phyloP scores from a whole-genome alignment of 2,113 vertebrate genomes.

The Eulacestoma nigropectus region DNA sequence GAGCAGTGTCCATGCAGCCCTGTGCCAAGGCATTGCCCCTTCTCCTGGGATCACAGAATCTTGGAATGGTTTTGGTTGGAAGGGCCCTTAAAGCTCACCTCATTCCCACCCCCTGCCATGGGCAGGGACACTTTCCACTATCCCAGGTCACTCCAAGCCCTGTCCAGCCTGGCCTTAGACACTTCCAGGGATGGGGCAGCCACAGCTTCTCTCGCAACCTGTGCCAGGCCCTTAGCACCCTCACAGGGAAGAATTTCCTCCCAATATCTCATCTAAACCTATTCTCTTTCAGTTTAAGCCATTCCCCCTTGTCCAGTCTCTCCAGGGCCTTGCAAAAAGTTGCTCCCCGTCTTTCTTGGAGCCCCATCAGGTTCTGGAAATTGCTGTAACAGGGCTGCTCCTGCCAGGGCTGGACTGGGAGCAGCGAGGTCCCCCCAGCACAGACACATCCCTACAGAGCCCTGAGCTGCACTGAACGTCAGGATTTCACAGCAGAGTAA shows the following conservation, averaged over 20 bases:
- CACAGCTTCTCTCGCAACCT: background rate
- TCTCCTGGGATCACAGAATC: background rate
- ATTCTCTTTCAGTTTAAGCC: too few species aligned
- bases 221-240: background rate
- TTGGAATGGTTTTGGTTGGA: background rate
- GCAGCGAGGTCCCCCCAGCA: background rate
- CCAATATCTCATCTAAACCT: background rate
- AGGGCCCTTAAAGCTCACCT: background rate
- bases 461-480: fast-evolving
- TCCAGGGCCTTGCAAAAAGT: background rate
- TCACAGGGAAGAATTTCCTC: background rate
- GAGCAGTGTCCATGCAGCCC: background rate
- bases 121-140: background rate
- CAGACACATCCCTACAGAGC: fast-evolving
- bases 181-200: background rate
- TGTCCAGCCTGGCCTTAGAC: fast-evolving
- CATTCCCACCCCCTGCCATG: background rate
- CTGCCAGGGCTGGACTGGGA: background rate
- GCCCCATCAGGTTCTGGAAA: background rate
- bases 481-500: fast-evolving
- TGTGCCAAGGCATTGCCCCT: background rate
- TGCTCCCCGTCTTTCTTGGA: background rate
- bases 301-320: background rate
- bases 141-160: background rate
- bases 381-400: background rate